These are phyloP conservation scores for Pogonocherus hispidulus DNA, from an alignment of 2,888 invertebrate species.

Conservation along the genomic window DNA sequence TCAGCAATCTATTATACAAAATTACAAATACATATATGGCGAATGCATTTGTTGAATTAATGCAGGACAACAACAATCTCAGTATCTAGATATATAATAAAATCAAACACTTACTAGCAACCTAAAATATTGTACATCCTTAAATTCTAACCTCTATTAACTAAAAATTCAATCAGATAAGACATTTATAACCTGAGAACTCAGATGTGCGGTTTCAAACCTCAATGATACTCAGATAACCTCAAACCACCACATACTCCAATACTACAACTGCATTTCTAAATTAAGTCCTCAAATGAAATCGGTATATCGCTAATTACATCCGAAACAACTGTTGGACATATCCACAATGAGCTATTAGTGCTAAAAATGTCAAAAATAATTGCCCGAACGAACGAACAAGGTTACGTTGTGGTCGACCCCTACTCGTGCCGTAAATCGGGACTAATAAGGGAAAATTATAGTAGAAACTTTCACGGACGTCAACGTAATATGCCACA, in stretches of 20 bases:
- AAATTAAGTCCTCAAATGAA: background rate
- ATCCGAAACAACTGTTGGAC: background rate
- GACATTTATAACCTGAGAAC: background rate
- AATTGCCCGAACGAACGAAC: background rate
- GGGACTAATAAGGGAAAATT: background rate
- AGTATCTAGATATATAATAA: no score
- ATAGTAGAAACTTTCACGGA: background rate
- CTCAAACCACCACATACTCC: no score
- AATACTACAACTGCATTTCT: background rate
- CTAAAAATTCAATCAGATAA: background rate
- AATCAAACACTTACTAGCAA: no score
- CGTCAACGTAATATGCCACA: background rate
- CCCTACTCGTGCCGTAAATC: background rate
- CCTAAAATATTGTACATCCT: no score
- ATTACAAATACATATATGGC: no score
- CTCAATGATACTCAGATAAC: background rate
- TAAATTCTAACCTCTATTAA: background rate
- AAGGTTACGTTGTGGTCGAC: background rate
- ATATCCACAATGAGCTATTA: background rate
- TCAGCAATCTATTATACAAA: no score
- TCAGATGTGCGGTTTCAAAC: background rate
- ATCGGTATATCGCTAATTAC: background rate
- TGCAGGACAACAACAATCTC: no score
- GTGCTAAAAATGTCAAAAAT: background rate
- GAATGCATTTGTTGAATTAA: no score